These are phyloP conservation scores for Cosmorhoe ocellata DNA, from an alignment of 2,888 invertebrate species.

Conservation along the genomic window DNA sequence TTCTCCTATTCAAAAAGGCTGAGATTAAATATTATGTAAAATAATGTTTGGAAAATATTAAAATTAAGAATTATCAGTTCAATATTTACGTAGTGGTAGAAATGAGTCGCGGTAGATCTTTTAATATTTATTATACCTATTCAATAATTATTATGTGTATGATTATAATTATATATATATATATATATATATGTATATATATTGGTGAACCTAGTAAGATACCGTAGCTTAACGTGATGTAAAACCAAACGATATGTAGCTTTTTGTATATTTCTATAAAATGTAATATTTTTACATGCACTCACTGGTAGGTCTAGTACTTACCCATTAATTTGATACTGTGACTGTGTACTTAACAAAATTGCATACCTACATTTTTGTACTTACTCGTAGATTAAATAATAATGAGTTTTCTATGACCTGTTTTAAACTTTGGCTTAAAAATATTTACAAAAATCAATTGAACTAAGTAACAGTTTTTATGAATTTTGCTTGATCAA, in stretches of 20 bases:
- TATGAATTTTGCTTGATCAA: too few relatives aligned
- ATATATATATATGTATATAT: constrained; percentile 31
- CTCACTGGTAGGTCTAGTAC: constrained; percentile 64
- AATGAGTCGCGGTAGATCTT: constrained; percentile 9
- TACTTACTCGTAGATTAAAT: constrained; percentile 21
- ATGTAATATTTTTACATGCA: constrained; percentile 71
- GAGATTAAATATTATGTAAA: constrained; percentile 70
- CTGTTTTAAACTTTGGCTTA: constrained; percentile 27
- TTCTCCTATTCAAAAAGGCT: constrained; percentile 82
- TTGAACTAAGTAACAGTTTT: too few relatives aligned
- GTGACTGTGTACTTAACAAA: constrained; percentile 35
- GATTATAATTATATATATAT: constrained; percentile 32
- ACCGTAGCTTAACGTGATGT: constrained; percentile 58
- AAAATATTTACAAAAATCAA: too few relatives aligned
- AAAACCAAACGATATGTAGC: constrained; percentile 62
- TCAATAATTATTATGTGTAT: constrained; percentile 15
- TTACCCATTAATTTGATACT: constrained; percentile 75
- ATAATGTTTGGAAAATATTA: constrained; percentile 71
- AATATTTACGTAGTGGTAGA: constrained; percentile 40
- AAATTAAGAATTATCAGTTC: constrained; percentile 57
- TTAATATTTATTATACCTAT: constrained; percentile 16
- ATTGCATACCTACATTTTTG: not conserved
- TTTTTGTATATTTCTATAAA: constrained; percentile 79
- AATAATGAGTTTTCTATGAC: constrained; percentile 28
- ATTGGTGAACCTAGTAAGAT: constrained; percentile 39